Evolutionary conservation across 2,888 invertebrate species (phyloP).

Genomic region (Dexiosoma caninum): DNA sequence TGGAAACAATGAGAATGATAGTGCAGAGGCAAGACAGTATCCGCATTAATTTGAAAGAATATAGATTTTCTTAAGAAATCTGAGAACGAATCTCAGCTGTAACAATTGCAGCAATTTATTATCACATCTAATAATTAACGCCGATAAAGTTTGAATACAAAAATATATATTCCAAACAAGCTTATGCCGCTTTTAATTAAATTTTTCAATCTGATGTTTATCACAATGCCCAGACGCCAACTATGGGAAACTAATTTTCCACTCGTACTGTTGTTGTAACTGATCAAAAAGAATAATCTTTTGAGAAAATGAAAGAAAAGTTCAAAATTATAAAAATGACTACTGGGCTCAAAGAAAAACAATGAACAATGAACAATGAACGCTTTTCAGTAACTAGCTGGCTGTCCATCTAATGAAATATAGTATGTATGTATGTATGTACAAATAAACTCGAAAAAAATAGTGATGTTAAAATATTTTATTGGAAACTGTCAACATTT

Average conservation of each 20-base stretch:
- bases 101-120: no score
- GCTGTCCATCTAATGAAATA: not conserved
- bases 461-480: slow-evolving; percentile 61
- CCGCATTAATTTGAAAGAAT: no score
- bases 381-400: not conserved
- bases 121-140: no score
- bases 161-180: not conserved
- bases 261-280: not conserved
- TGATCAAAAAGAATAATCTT: not conserved
- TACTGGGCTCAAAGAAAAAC: slow-evolving; percentile 5
- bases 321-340: slow-evolving; percentile 31
- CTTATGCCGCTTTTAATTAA: not conserved
- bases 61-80: no score
- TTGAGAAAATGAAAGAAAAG: not conserved
- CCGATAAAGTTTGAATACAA: not conserved
- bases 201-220: not conserved
- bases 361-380: not conserved
- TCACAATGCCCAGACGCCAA: slow-evolving; percentile 22
- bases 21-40: no score
- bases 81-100: no score
- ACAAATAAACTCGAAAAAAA: not conserved
- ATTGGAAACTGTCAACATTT: slow-evolving; percentile 65
- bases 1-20: no score
- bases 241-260: not conserved
- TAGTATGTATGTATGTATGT: not conserved